Evolutionary conservation across 2,888 invertebrate species (phyloP).

Genomic region (Folsomia candida): DNA sequence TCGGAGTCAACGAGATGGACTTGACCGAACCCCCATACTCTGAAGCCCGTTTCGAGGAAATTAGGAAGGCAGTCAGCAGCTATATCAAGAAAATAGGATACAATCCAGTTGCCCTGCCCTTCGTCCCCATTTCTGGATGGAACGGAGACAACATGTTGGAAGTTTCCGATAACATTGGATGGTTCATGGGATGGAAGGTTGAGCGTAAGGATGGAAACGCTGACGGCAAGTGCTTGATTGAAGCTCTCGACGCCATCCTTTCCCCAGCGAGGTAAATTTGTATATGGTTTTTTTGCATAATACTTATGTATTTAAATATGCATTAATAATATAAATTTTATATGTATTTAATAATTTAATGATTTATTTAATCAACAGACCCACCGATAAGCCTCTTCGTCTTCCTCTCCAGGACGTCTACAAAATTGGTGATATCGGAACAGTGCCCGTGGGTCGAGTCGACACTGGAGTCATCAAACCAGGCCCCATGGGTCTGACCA

Average conservation of each 20-base stretch:
- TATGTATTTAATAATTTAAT: neutral
- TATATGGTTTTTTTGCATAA: neutral
- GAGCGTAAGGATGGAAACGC: too few species aligned
- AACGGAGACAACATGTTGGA: too few species aligned
- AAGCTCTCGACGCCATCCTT: constrained; percentile 94
- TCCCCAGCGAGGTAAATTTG: constrained; percentile 75
- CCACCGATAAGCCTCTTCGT: constrained; percentile 96
- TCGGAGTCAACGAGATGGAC: too few species aligned
- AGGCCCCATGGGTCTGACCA: constrained; percentile 91
- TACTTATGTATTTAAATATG: neutral
- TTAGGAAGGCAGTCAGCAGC: constrained; percentile 93
- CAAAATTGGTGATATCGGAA: constrained; percentile 99
- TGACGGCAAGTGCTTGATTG: too few species aligned
- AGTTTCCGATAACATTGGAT: constrained; percentile 87
- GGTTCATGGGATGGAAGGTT: constrained; percentile 90
- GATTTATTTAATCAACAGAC: too few species aligned
- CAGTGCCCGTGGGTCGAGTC: constrained; percentile 99
- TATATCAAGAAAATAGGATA: constrained; percentile 99
- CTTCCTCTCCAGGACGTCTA: constrained; percentile 99
- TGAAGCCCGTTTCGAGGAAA: too few species aligned
- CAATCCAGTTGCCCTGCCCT: constrained; percentile 94
- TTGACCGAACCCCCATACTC: constrained; percentile 98
- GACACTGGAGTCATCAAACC: constrained; percentile 97
- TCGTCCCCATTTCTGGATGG: constrained; percentile 99
- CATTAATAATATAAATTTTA: neutral